These are phyloP conservation scores for Sarotherodon lohbergeri DNA, from an alignment of 2,113 vertebrate genomes.

Conservation along the genomic window DNA sequence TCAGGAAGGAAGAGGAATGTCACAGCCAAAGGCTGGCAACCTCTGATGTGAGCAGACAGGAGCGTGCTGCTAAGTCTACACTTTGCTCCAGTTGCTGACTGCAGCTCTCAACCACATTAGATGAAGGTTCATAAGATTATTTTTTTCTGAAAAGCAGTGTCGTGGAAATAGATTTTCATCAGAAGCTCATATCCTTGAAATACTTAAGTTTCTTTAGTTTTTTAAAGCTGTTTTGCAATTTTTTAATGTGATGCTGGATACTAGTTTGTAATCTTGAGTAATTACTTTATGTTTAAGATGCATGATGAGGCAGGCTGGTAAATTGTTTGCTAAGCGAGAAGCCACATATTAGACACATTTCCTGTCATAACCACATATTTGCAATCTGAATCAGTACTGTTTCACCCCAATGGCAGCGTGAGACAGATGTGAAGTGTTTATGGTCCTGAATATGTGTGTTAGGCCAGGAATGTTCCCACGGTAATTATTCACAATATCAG, in stretches of 20 bases:
- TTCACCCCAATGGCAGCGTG: neutral
- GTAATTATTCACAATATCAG: neutral
- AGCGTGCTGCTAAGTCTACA: neutral
- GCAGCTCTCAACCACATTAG: neutral
- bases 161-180: neutral
- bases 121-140: neutral
- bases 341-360: neutral
- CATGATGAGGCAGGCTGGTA: neutral
- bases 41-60: neutral
- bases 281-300: neutral
- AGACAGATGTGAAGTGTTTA: neutral
- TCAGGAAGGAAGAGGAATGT: neutral
- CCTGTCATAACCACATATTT: neutral
- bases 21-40: neutral
- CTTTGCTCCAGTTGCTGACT: neutral
- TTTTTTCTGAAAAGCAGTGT: neutral
- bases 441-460: neutral
- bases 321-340: neutral
- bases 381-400: neutral
- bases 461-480: neutral
- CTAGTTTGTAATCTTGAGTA: neutral
- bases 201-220: neutral
- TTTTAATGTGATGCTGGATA: neutral
- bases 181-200: neutral
- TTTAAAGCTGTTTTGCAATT: neutral